A percentile compares a stretch with the other conserved stretches of the same genome.
These are phyloP conservation scores for Calliopsis andreniformis DNA, from an alignment of 1,140 invertebrate species.

Conservation along the genomic window DNA sequence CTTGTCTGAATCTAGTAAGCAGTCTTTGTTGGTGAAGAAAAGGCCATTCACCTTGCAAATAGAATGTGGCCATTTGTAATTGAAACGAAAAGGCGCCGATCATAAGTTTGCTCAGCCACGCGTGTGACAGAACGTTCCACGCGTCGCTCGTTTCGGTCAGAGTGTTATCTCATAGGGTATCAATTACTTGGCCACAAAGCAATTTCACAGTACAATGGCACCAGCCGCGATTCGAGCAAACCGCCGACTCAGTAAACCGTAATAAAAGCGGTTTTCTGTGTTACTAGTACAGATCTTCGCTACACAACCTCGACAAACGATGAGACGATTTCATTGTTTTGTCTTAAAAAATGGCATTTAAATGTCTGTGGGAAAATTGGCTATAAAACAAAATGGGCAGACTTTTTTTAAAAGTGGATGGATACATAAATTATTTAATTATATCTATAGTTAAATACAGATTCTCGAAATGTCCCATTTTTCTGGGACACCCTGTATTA, in stretches of 20 bases:
- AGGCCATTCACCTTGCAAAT: not conserved
- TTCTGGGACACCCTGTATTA: too few relatives aligned
- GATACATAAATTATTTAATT: too few relatives aligned
- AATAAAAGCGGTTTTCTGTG: not conserved
- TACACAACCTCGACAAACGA: not conserved
- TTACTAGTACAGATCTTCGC: not conserved
- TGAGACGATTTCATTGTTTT: not conserved
- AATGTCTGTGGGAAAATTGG: too few relatives aligned
- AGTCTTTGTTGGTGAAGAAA: not conserved
- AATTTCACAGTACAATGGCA: slow-evolving; percentile 50
- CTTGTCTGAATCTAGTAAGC: too few relatives aligned
- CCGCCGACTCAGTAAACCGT: not conserved
- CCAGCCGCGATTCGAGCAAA: not conserved
- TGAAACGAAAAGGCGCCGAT: slow-evolving; percentile 4
- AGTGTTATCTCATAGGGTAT: slow-evolving; percentile 27
- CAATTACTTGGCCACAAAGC: slow-evolving; percentile 35
- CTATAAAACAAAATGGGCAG: too few relatives aligned
- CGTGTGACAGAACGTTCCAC: slow-evolving; percentile 6
- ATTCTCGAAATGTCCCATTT: too few relatives aligned
- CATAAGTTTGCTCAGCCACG: slow-evolving; percentile 20
- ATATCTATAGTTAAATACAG: too few relatives aligned
- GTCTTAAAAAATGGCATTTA: too few relatives aligned
- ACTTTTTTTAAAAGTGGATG: too few relatives aligned
- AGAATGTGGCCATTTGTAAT: not conserved
- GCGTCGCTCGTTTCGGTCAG: not conserved